Evolutionary conservation across 2,888 invertebrate species (phyloP).

Genomic region (Parnassius orleans): DNA sequence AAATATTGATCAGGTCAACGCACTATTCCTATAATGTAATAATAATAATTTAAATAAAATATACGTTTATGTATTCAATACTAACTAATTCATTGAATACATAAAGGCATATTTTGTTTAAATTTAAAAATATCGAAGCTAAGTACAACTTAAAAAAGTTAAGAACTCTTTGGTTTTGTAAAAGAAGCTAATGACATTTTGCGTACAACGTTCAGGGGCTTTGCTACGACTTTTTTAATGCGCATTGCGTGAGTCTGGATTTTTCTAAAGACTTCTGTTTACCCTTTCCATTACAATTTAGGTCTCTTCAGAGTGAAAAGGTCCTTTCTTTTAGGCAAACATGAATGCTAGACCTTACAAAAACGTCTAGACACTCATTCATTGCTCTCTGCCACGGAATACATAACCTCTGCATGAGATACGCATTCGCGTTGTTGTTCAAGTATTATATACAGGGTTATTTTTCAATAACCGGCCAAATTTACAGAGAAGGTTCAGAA

Average conservation of each 20-base stretch:
- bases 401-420: neutral
- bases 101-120: too few species aligned
- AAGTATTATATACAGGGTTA: neutral
- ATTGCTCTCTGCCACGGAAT: slow-evolving; percentile 6
- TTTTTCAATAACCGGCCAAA: too few species aligned
- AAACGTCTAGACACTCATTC: slow-evolving; percentile 23
- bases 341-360: slow-evolving; percentile 22
- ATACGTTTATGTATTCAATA: too few species aligned
- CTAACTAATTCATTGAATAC: too few species aligned
- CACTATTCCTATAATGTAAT: too few species aligned
- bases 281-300: slow-evolving; percentile 16
- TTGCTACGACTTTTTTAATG: neutral
- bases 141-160: too few species aligned
- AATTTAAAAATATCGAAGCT: too few species aligned
- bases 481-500: too few species aligned
- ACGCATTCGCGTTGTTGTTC: slow-evolving; percentile 2
- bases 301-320: slow-evolving; percentile 16
- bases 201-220: neutral
- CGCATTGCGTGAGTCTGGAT: neutral
- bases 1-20: too few species aligned
- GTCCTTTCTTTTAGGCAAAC: slow-evolving; percentile 13
- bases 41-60: too few species aligned
- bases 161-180: neutral
- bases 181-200: neutral
- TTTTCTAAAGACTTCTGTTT: slow-evolving; percentile 1